Evolutionary conservation across 2,888 invertebrate genomes (phyloP).

Genomic region (Unio delphinus): DNA sequence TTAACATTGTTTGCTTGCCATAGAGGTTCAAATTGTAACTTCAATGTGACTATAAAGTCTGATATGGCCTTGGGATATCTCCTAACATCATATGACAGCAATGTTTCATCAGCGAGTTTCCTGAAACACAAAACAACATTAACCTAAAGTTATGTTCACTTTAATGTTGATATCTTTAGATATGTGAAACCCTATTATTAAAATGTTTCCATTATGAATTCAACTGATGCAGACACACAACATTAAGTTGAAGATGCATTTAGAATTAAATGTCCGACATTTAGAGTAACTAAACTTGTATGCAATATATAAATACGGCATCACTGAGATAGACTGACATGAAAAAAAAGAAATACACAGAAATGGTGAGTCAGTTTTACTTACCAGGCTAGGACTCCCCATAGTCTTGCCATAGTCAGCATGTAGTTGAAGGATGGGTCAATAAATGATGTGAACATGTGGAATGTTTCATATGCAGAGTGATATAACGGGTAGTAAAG

Average conservation of each 20-base stretch:
- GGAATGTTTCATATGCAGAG: constrained; percentile 60
- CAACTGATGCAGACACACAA: too few relatives aligned
- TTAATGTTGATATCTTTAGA: too few relatives aligned
- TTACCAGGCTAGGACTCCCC: constrained; percentile 68
- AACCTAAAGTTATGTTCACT: background rate
- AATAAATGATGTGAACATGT: constrained; percentile 39
- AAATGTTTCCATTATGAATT: too few relatives aligned
- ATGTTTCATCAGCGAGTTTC: constrained; percentile 44
- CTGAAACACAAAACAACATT: constrained; percentile 12
- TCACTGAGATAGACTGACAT: too few relatives aligned
- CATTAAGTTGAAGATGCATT: too few relatives aligned
- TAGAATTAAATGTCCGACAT: too few relatives aligned
- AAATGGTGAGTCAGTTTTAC: constrained; percentile 23
- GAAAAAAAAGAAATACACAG: too few relatives aligned
- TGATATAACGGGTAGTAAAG: constrained; percentile 62
- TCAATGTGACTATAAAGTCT: constrained; percentile 14
- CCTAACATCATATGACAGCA: constrained; percentile 42
- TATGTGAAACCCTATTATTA: too few relatives aligned
- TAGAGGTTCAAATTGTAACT: constrained; percentile 17
- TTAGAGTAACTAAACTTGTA: too few relatives aligned
- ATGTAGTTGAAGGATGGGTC: constrained; percentile 62
- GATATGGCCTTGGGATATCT: constrained; percentile 33
- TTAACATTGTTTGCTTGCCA: constrained; percentile 31
- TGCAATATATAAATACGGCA: too few relatives aligned
- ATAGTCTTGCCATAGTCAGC: constrained; percentile 64